A percentile compares a stretch with the other conserved stretches of the same genome.
phyloP scores from a whole-genome alignment of 2,797 vertebrate species.

The Mormyrops attenuatus region DNA sequence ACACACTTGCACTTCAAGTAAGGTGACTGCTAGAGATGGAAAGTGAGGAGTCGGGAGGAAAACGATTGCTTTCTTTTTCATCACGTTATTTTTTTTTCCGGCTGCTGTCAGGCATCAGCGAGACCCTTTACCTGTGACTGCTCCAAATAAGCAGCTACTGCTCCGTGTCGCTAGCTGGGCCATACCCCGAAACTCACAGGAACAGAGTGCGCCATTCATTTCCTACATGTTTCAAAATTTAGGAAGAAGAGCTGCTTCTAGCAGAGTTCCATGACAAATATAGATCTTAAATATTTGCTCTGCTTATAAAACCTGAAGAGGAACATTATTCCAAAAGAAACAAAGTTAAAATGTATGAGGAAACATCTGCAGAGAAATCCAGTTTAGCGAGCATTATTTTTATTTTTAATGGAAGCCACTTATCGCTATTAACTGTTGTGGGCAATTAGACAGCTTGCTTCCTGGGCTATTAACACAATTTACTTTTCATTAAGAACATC shows the following conservation, averaged over 20 bases:
- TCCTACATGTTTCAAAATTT: not conserved
- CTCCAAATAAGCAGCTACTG: not conserved
- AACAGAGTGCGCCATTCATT: slow-evolving; percentile 3
- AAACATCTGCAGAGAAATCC: not conserved
- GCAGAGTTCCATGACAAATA: not conserved
- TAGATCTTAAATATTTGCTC: slow-evolving; percentile 13
- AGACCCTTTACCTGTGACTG: not conserved
- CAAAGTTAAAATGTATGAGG: not conserved
- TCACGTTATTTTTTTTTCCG: slow-evolving; percentile 5
- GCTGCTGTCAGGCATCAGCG: slow-evolving; percentile 1
- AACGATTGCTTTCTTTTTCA: slow-evolving; percentile 20
- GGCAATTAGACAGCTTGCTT: not conserved
- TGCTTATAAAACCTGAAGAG: not conserved
- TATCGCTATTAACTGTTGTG: slow-evolving; percentile 2
- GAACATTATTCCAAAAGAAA: not conserved
- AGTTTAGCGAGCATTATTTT: not conserved
- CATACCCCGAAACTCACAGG: not conserved
- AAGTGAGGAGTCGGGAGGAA: not conserved
- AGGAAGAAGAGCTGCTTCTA: not conserved
- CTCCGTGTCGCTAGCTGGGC: not conserved
- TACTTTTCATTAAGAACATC: slow-evolving; percentile 5
- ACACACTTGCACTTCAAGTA: slow-evolving; percentile 18
- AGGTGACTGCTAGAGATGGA: slow-evolving; percentile 9
- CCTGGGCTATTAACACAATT: not conserved
- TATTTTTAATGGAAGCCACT: not conserved